Base-by-base conservation (phyloP, 1,140 invertebrate genomes). In the Drosophila parvula region DNA sequence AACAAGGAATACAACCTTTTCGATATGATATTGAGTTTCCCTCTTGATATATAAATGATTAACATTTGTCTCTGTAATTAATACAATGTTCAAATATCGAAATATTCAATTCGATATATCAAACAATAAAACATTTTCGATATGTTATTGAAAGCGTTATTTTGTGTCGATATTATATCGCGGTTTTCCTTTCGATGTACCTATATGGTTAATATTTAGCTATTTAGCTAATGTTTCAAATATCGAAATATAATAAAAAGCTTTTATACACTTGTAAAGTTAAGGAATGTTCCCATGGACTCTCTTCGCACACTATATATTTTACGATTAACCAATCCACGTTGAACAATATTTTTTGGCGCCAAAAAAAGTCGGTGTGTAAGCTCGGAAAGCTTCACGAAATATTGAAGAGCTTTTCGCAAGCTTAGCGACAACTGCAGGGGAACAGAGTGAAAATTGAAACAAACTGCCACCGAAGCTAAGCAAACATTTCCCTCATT, bases 301-400 rank as follows among this genome's bases (percentile, higher is more conserved):
- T 40, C 40, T 0, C 5, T 5, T 0, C 3, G 16, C 32, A 36
- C 22, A 50, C 74, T 57, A 61, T 51, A 61, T 65, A 56, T 12
- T 43, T 38, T 14, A 5, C 2, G 4, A 28, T 4, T n/a, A 40
- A 44, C 60, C 70, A 65, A 55, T 44, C 43, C 32, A 40, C 8
- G 57, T 65, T 62, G 4, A 63, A 22, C 22, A 64, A 47, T 48
- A 60, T 51, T 59, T 70, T 81, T 82, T 82, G 79, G 79, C 79
- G 74, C 74, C 79, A 78, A 82, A 82, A 81, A 44, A 76, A 78
- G 18, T 32, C 18, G 10, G 10, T n/a, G 18, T 11, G 40, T 28
- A 69, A 69, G 65, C 74, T 69, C n/a, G 10, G 12, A 60, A 76
- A 76, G 74, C 74, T 76, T 38, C n/a, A 50, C 9, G 1, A 28